Conservation (phyloP, 2,113 vertebrate genomes). For the Elanus axillaris region DNA sequence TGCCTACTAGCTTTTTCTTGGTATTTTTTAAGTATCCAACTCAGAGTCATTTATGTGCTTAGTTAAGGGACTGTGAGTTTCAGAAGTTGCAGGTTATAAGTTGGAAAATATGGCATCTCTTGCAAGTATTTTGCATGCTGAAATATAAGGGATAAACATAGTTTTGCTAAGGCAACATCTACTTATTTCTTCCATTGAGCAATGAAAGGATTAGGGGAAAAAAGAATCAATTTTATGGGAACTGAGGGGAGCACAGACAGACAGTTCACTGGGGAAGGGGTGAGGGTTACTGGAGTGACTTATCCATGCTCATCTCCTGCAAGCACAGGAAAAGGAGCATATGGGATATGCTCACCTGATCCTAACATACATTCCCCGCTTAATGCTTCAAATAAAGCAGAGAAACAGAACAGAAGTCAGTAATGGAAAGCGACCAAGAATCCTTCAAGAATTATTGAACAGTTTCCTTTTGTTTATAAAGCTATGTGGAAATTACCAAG, state of each 20-base stretch:
- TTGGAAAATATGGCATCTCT: not conserved
- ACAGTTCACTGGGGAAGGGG: not conserved
- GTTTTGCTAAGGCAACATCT: not conserved
- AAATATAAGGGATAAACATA: not conserved
- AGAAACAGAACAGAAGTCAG: not conserved
- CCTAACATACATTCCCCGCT: constrained; percentile 27
- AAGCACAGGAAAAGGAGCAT: not conserved
- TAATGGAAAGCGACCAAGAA: not conserved
- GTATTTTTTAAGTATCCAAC: not conserved
- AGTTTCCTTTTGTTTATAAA: not conserved
- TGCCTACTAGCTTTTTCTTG: not conserved
- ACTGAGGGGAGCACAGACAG: not conserved
- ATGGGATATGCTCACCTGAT: constrained; percentile 55
- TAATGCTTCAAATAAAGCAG: constrained; percentile 11
- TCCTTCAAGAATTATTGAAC: not conserved
- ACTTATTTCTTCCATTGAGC: not conserved
- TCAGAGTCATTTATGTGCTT: not conserved
- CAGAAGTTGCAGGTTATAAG: not conserved
- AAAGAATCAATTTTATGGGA: not conserved
- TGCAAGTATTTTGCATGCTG: not conserved
- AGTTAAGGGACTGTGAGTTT: not conserved
- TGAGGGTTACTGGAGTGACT: not conserved
- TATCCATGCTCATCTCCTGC: constrained; percentile 18
- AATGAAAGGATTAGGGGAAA: not conserved
- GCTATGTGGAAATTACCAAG: not conserved